phyloP scores from a whole-genome alignment of 2,888 invertebrate species.

The Falcaria lacertinaria region DNA sequence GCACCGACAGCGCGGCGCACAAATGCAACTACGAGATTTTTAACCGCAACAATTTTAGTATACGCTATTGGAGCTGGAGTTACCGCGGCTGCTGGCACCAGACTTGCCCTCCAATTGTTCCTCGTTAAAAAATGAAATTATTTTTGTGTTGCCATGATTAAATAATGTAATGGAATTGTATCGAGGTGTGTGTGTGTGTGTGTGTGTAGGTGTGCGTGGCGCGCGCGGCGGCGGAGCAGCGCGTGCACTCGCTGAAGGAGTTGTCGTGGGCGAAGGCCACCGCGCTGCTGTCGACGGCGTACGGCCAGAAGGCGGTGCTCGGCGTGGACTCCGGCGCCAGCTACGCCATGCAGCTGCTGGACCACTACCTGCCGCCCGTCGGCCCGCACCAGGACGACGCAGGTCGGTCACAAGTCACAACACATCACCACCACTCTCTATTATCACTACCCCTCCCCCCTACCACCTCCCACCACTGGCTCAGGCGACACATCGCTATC shows the following conservation, averaged over 20 bases:
- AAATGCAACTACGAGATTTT: too few species aligned
- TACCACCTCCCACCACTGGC: too few species aligned
- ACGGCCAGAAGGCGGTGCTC: conserved; percentile 83
- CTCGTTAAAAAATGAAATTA: too few species aligned
- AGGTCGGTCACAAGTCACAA: conserved; percentile 46
- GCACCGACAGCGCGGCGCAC: too few species aligned
- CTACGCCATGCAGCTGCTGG: conserved; percentile 85
- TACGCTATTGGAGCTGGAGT: too few species aligned
- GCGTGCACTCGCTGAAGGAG: conserved; percentile 83
- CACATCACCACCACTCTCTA: not conserved
- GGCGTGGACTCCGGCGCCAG: conserved; percentile 84
- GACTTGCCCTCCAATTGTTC: too few species aligned
- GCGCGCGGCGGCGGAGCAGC: conserved; percentile 73
- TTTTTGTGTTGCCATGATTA: not conserved
- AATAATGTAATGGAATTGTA: not conserved
- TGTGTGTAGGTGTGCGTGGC: conserved; percentile 71
- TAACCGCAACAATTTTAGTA: too few species aligned
- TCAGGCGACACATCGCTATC: too few species aligned
- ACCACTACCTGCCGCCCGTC: conserved; percentile 83
- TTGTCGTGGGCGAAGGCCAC: conserved; percentile 86
- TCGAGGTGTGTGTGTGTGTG: conserved; percentile 12
- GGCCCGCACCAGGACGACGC: conserved; percentile 73
- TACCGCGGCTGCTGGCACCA: too few species aligned
- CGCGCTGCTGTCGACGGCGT: conserved; percentile 83
- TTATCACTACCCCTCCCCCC: too few species aligned